Evolutionary conservation across 2,113 vertebrate genomes (phyloP).

Genomic region (Syngnathus floridae): DNA sequence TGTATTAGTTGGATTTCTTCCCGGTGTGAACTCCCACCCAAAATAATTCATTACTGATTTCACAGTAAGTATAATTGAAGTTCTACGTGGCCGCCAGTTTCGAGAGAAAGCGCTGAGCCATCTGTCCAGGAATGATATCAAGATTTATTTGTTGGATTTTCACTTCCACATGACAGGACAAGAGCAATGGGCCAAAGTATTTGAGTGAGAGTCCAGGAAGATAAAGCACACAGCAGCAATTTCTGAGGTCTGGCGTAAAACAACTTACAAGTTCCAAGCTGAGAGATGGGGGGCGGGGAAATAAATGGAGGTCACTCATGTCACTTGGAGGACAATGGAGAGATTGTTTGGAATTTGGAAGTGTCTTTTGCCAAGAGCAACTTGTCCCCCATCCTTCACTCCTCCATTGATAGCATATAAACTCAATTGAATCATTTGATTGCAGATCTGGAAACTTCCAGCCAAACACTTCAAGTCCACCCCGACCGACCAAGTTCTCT

Average conservation of each 20-base stretch:
- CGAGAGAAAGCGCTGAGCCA: too few species aligned
- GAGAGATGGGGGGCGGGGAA: neutral
- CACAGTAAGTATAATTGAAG: too few species aligned
- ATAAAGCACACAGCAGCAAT: neutral
- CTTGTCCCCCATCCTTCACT: neutral
- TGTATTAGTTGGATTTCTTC: too few species aligned
- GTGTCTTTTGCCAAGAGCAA: constrained; percentile 1
- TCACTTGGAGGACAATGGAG: neutral
- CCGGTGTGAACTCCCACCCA: too few species aligned
- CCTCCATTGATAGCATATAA: neutral
- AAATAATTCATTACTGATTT: too few species aligned
- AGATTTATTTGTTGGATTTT: too few species aligned
- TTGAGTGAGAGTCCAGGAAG: neutral
- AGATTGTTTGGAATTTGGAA: neutral
- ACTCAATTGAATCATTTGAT: neutral
- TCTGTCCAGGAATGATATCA: too few species aligned
- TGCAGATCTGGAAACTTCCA: neutral
- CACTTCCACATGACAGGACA: neutral
- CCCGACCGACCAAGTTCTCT: constrained; percentile 8
- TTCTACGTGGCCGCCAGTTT: too few species aligned
- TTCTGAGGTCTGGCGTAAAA: neutral
- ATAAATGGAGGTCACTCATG: neutral
- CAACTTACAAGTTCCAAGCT: neutral
- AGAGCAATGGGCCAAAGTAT: neutral
- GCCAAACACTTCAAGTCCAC: constrained; percentile 8